Conservation (phyloP, 2,113 vertebrate species). For the Triplophysa rosa region DNA sequence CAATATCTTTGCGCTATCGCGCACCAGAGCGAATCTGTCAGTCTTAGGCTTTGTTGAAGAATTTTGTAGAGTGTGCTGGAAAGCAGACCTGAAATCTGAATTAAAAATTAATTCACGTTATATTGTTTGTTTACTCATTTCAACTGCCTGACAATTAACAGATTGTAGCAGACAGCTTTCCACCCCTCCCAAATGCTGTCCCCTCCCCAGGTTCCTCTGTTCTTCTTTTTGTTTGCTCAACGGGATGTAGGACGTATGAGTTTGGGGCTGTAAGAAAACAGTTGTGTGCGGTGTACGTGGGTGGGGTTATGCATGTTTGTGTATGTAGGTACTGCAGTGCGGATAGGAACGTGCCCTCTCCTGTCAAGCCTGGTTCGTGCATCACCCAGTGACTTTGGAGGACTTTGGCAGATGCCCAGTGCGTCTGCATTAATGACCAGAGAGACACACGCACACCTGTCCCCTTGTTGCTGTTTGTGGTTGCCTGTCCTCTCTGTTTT, state of each 20-base stretch:
- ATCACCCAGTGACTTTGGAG: slow-evolving; percentile 38
- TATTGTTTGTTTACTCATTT: slow-evolving; percentile 37
- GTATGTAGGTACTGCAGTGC: background rate
- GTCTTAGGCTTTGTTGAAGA: slow-evolving; percentile 34
- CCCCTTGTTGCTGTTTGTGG: slow-evolving; percentile 35
- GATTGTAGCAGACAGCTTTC: slow-evolving; percentile 31
- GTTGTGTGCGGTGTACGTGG: slow-evolving; percentile 48
- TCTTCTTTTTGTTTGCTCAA: slow-evolving; percentile 55
- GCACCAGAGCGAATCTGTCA: slow-evolving; percentile 42
- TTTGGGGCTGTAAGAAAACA: slow-evolving; percentile 43
- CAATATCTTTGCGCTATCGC: slow-evolving; percentile 32
- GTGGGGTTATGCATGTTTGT: slow-evolving; percentile 24
- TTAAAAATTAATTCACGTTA: slow-evolving; percentile 41
- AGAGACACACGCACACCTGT: slow-evolving; percentile 22
- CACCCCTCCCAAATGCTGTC: background rate
- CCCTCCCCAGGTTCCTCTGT: slow-evolving; percentile 23
- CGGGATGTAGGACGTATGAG: slow-evolving; percentile 43
- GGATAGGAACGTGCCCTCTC: slow-evolving; percentile 32
- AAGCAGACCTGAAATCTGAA: slow-evolving; percentile 20
- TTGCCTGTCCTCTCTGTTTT: slow-evolving; percentile 43
- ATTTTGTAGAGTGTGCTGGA: slow-evolving; percentile 32
- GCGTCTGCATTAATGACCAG: slow-evolving; percentile 38
- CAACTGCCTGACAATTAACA: slow-evolving; percentile 55
- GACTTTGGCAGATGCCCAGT: slow-evolving; percentile 44
- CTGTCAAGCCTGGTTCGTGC: slow-evolving; percentile 34